Evolutionary conservation across 2,888 invertebrate genomes (phyloP).

Genomic region (Aspidiotus rigidus): DNA sequence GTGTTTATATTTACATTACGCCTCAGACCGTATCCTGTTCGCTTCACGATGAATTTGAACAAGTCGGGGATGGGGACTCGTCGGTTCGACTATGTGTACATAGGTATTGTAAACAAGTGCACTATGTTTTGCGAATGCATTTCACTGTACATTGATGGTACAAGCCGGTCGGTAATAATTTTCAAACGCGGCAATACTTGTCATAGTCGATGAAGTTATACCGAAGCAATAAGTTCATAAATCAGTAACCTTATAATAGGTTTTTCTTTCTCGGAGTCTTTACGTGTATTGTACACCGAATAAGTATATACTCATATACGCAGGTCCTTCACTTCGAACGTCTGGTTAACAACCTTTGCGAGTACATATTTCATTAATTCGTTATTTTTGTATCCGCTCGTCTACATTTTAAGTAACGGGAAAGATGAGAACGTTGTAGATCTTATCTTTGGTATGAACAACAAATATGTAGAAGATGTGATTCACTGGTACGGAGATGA

Average conservation of each 20-base stretch:
- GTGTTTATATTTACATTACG: neutral
- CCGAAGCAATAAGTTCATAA: conserved; percentile 3
- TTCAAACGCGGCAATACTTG: conserved; percentile 2
- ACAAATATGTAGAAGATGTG: no score
- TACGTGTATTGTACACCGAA: no score
- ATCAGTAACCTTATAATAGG: conserved; percentile 2
- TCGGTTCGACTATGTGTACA: neutral
- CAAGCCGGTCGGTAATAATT: neutral
- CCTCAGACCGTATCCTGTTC: neutral
- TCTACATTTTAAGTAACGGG: no score
- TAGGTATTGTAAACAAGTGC: neutral
- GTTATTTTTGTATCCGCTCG: no score
- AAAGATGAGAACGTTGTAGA: no score
- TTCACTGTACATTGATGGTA: neutral
- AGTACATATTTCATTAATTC: no score
- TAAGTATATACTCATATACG: no score
- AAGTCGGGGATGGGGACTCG: no score
- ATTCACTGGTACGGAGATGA: no score
- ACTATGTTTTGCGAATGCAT: neutral
- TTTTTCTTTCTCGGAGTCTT: neutral
- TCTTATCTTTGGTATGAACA: no score
- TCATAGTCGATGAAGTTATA: neutral
- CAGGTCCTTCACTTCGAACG: no score
- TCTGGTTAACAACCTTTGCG: no score
- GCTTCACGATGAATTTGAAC: neutral